Base-by-base conservation (phyloP, 2,797 vertebrate genomes). In the Enteromius paludinosus region DNA sequence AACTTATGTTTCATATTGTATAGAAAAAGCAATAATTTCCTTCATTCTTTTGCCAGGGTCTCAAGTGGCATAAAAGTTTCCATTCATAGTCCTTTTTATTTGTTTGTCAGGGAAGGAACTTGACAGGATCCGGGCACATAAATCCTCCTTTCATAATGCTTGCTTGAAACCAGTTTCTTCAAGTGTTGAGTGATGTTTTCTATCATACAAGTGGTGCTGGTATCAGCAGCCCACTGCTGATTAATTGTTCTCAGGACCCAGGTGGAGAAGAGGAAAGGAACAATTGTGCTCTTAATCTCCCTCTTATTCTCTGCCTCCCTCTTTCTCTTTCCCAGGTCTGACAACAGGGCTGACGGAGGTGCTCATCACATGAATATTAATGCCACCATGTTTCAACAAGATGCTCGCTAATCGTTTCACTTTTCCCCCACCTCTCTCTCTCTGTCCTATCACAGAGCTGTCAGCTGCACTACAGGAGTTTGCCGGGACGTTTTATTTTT, bases 211-310 rank as follows among this genome's bases (percentile, higher is more conserved):
- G 89, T 85, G 95, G 92, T 89, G 95, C 94, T 15, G 90, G 90
- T 85, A 96, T 96, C 87, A 96, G 94, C 59, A 79, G 25, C 49
- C 68, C 68, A 30, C 95, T 97, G 87, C 86, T 88, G 61, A 70
- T 77, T 74, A 61, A 78, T 47, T 85, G 76, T 75, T 74, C 28
- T 5, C 52, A 38, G 59, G 71, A 81, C 56, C 64, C 75, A 70
- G 72, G 81, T 79, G 66, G 75, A 75, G 56, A 75, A 86, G 41
- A 76, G 64, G 49, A 49, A 41, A 59, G 25, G 33, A 66, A 79
- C 79, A 69, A 68, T 84, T 56, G 79, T 70, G 41, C 33, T 82
- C 72, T 69, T 65, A 72, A 71, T 83, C 71, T 78, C 75, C 38
- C 35, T 38, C 54, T 69, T 62, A 65, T 6, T 61, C 4, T 43